Base-by-base conservation (phyloP, 2,888 invertebrate genomes). In the Caenorhabditis sinica region DNA sequence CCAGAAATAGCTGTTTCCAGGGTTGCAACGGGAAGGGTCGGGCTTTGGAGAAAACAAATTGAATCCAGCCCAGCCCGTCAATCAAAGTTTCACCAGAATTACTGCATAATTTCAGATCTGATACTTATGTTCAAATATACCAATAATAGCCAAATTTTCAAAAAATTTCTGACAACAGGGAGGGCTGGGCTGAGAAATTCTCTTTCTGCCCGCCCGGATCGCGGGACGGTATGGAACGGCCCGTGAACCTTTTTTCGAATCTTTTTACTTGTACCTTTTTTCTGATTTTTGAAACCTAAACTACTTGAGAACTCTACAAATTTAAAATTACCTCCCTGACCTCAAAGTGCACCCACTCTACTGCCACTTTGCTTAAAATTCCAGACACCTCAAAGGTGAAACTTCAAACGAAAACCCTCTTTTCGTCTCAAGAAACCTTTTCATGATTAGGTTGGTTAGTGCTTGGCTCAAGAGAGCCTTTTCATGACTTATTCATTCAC, bases 401-500 rank as follows among this genome's bases (percentile, higher is more conserved):
- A 66, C 53, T 45, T 66, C 74, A 75, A 75, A n/a, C n/a, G n/a
- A 53, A 60, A 72, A 45, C 60, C 45, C 3, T 11, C 23, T 40
- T 11, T 23, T 40, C 40, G 9, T 40, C 40, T 65, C 63, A 43
- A 43, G 45, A 65, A 23, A 65, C 40, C 63, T 23, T 43, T 63
- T 53, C 73, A 73, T 63, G 40, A 65, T 74, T 74, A 74, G 74
- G 66, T 74, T 65, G 74, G 40, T 30, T 49, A 45, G 63, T 53
- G 49, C 49, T n/a, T 56, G 25, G 15, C 56, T 20, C 58, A 36
- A 11, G 20, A 25, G 25, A 25, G 23, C 43, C 17, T 25, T 23
- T 25, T 63, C 43, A 76, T 76, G 61, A 76, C 58, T 76, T 76
- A 76, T 76, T 76, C 76, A 76, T 49, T 53, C 60, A n/a, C 58